Conservation (phyloP, 2,113 vertebrate species). For the Peromyscus polionotus region DNA sequence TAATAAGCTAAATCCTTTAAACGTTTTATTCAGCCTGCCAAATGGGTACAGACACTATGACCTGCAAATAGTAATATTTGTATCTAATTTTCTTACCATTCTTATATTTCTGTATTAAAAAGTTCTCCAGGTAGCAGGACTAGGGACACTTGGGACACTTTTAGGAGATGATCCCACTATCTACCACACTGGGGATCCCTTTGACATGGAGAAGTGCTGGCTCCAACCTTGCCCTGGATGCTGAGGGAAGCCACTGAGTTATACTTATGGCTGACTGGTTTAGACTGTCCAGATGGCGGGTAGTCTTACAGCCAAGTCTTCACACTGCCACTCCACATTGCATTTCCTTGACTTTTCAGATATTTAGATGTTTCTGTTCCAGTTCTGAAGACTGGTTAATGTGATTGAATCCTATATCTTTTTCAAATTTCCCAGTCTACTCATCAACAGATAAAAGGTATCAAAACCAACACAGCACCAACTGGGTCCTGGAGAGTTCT, state of each 20-base stretch:
- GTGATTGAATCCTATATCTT: background rate
- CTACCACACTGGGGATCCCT: background rate
- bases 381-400: constrained; percentile 27
- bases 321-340: background rate
- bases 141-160: background rate
- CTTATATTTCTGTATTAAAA: background rate
- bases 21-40: background rate
- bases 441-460: background rate
- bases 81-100: background rate
- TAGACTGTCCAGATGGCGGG: background rate
- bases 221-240: background rate
- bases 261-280: background rate
- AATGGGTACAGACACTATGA: background rate
- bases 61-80: background rate
- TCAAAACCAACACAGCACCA: background rate
- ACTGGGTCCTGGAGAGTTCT: constrained; percentile 32
- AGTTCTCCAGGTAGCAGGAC: background rate
- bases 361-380: constrained; percentile 9
- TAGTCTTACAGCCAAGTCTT: background rate
- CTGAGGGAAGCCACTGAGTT: background rate
- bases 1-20: constrained; percentile 7
- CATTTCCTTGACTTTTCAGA: constrained; percentile 15
- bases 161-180: background rate
- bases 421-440: background rate
- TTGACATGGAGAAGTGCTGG: background rate